Evolutionary conservation across 1,140 invertebrate species (phyloP), one percentile per base, ranked within the genome.

Genomic region (Drosophila ironensis): DNA sequence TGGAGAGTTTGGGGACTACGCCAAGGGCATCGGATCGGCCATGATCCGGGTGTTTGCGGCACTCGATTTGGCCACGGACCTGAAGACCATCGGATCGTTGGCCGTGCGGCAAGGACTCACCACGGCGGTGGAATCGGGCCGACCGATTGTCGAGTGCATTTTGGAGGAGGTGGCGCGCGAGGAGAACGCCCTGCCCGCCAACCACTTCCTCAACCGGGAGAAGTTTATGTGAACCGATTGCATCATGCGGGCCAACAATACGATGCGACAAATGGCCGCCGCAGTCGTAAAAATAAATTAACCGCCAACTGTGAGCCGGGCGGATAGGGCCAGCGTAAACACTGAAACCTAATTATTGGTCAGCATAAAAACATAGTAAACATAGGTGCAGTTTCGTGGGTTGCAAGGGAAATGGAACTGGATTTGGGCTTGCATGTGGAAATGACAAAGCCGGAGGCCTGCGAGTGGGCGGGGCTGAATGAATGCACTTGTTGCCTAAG

Each of bases 1-100:
- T 9, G 93, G 93, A 5, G 95, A 96, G 90, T 96, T 92, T 50
- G 95, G 95, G 0, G 92, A 92, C 22, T 96, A 96, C 72, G 91
- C 90, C 7, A 87, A 74, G 0, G 95, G 94, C 1, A 93, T 91
- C 35, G 91, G 91, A 1, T 33, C 56, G 0, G 93, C 94, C 0
- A 91, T 95, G 47, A 93, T 96, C 9, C 92, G 93, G 9, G 91
- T 95, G 0, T 95, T 92, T 72, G 92, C 92, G 0, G 93, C 93
- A 0, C 71, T 96, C 2, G 93, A 93, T 0, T 87, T 92, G 42
- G 92, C 94, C 1, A 90, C 90, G 0, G 88, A 92, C 1, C 74
- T 96, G n/a, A 92, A 91, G 40, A 95, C 94, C 0, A 87, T 94
- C 0, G 92, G 94, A 7, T 91, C 91, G 0, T 76, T 91, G 1